Evolutionary conservation across 2,888 invertebrate genomes (phyloP).

Genomic region (Noctua janthina): DNA sequence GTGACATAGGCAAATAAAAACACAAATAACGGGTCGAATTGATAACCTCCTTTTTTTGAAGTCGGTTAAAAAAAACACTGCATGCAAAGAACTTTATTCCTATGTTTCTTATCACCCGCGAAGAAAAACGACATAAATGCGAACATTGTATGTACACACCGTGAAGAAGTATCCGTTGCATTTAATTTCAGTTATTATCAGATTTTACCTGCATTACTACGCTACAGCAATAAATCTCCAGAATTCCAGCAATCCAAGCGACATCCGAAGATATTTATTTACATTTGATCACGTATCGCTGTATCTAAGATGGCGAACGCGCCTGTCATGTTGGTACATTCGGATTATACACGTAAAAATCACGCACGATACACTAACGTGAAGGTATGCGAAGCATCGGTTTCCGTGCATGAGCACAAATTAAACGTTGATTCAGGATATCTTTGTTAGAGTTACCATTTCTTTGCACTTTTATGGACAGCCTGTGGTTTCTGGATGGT

Average conservation of each 20-base stretch:
- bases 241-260: conserved; percentile 29
- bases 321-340: conserved; percentile 46
- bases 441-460: conserved; percentile 35
- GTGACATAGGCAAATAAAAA: background rate
- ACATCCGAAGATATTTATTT: conserved; percentile 47
- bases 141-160: conserved; percentile 6
- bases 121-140: conserved; percentile 17
- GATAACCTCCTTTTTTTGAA: no score
- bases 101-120: background rate
- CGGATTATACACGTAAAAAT: conserved; percentile 45
- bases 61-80: background rate
- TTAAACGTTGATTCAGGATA: conserved; percentile 57
- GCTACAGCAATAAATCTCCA: conserved; percentile 33
- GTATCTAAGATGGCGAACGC: conserved; percentile 38
- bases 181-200: conserved; percentile 25
- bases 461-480: conserved; percentile 13
- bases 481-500: background rate
- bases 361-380: conserved; percentile 59
- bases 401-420: conserved; percentile 60
- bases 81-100: conserved; percentile 8
- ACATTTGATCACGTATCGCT: conserved; percentile 60
- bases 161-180: conserved; percentile 16
- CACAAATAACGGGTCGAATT: no score
- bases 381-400: conserved; percentile 55
- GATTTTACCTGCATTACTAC: conserved; percentile 37